These are phyloP conservation scores for Tigriopus japonicus DNA, from an alignment of 1,140 invertebrate species.

Conservation along the genomic window DNA sequence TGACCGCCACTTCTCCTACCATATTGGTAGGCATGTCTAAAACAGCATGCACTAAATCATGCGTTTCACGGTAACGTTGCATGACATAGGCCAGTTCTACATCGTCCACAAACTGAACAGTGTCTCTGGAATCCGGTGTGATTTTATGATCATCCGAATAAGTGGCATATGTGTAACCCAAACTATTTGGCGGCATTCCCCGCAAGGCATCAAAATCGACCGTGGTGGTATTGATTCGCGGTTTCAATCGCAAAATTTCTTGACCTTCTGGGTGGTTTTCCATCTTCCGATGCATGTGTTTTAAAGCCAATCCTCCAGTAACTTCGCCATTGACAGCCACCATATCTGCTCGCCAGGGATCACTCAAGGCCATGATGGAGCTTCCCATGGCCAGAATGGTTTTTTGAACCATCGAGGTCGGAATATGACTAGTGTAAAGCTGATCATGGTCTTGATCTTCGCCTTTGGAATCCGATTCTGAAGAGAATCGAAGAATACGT, in stretches of 20 bases:
- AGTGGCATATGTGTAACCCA: constrained; percentile 14
- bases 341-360: constrained; percentile 47
- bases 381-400: constrained; percentile 54
- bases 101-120: constrained; percentile 80
- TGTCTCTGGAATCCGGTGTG: constrained; percentile 70
- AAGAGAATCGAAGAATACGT: background rate
- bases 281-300: constrained; percentile 36
- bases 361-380: constrained; percentile 20
- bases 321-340: constrained; percentile 81
- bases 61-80: constrained; percentile 86
- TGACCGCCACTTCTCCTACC: constrained; percentile 75
- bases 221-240: constrained; percentile 64
- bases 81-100: constrained; percentile 81
- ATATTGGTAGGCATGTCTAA: constrained; percentile 88
- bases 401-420: constrained; percentile 50
- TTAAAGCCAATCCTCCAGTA: constrained; percentile 49
- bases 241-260: constrained; percentile 38
- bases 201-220: constrained; percentile 34
- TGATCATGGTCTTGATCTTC: background rate
- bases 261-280: constrained; percentile 35
- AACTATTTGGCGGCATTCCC: background rate
- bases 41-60: constrained; percentile 81
- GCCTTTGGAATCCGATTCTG: too few relatives aligned
- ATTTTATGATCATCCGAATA: constrained; percentile 40
- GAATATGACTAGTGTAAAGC: constrained; percentile 35